These are phyloP conservation scores for Enteromius radiatus DNA, from an alignment of 2,797 vertebrate genomes.

Conservation along the genomic window DNA sequence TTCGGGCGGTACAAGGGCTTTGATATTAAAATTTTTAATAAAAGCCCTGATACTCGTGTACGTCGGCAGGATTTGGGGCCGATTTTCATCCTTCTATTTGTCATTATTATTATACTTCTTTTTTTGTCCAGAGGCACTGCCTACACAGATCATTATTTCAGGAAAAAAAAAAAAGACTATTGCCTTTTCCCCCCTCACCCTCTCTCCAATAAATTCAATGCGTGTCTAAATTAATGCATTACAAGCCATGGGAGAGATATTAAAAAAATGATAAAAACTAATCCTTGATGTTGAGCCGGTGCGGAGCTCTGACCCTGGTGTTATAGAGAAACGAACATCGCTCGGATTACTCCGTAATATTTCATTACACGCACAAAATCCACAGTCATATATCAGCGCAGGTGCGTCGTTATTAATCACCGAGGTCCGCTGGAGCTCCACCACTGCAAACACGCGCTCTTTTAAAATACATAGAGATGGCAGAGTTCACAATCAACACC, in stretches of 20 bases:
- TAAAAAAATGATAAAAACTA: conserved; percentile 80
- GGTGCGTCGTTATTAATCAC: conserved; percentile 60
- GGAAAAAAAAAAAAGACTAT: conserved; percentile 37
- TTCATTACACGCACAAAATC: conserved; percentile 81
- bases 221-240: conserved; percentile 80
- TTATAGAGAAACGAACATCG: conserved; percentile 81
- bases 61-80: conserved; percentile 49
- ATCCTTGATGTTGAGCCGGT: conserved; percentile 69
- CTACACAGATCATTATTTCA: conserved; percentile 60
- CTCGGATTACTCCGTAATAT: conserved; percentile 81
- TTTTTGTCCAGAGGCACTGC: conserved; percentile 55
- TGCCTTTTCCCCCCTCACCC: conserved; percentile 27
- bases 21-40: conserved; percentile 67
- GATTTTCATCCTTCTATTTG: conserved; percentile 70
- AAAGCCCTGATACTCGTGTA: conserved; percentile 62
- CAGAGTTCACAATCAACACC: background rate
- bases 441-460: background rate
- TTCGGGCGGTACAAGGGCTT: conserved; percentile 55
- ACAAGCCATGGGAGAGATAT: conserved; percentile 76
- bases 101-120: conserved; percentile 59
- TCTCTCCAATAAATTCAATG: conserved; percentile 74
- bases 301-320: conserved; percentile 77
- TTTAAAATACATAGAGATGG: background rate
- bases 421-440: background rate
- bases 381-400: conserved; percentile 71